Conservation (phyloP, 2,113 vertebrate genomes). For the Maccullochella peelii region DNA sequence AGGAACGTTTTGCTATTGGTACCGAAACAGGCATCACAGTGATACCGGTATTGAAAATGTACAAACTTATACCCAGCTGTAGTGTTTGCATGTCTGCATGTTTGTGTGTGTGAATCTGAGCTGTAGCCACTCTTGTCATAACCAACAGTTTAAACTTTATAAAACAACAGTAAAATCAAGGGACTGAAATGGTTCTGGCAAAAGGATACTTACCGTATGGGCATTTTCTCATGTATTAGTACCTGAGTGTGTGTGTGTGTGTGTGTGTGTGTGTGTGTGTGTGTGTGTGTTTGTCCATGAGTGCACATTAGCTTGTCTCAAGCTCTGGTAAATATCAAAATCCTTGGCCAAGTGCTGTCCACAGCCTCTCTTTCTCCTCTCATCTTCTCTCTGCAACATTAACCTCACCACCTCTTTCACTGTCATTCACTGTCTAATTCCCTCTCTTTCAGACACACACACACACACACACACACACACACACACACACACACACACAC, state of each 20-base stretch:
- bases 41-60: neutral
- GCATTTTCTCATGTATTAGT: neutral
- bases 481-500: slow-evolving; percentile 6
- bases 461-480: slow-evolving; percentile 5
- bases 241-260: neutral
- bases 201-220: neutral
- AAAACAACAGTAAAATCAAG: neutral
- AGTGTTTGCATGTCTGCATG: neutral
- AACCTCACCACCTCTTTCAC: slow-evolving; percentile 35
- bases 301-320: slow-evolving; percentile 4
- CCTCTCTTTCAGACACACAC: neutral
- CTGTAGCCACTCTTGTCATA: neutral
- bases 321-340: slow-evolving; percentile 38
- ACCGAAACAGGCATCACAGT: neutral
- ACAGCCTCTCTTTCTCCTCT: slow-evolving; percentile 13
- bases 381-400: slow-evolving; percentile 39
- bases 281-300: neutral
- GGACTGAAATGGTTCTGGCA: neutral
- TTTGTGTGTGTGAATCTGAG: neutral
- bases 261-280: neutral
- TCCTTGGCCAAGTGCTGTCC: slow-evolving; percentile 11
- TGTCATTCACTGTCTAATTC: slow-evolving; percentile 30
- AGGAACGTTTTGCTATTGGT: neutral
- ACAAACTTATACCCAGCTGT: neutral
- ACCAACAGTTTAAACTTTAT: neutral